Percentiles rank a stretch among this genome's conserved stretches.
phyloP scores from a whole-genome alignment of 92 coral and sea anemone species.

The Plumapathes pennacea region DNA sequence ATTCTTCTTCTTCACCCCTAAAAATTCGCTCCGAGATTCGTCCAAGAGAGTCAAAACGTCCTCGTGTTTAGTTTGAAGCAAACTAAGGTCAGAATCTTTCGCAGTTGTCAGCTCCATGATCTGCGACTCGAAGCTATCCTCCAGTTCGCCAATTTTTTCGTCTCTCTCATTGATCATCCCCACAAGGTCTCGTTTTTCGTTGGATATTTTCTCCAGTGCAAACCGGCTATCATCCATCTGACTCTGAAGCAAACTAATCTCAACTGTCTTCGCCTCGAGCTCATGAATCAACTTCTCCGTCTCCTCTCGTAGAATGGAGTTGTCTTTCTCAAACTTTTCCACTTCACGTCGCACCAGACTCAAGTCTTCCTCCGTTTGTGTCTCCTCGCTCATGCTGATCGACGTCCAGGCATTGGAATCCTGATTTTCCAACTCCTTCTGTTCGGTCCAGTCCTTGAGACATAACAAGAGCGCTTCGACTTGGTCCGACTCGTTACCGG shows the following conservation, averaged over 20 bases:
- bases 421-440: neutral
- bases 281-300: conserved; percentile 62
- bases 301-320: conserved; percentile 68
- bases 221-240: conserved; percentile 54
- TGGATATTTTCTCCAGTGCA: conserved; percentile 45
- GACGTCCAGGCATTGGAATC: neutral
- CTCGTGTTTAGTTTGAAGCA: conserved; percentile 69
- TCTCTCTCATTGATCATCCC: conserved; percentile 78
- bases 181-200: conserved; percentile 58
- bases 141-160: conserved; percentile 71
- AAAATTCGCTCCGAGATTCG: conserved; percentile 71
- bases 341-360: conserved; percentile 36
- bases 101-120: conserved; percentile 55
- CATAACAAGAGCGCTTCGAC: conserved; percentile 39
- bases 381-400: conserved; percentile 48
- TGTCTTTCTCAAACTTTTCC: conserved; percentile 63
- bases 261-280: conserved; percentile 55
- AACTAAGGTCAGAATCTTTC: conserved; percentile 53
- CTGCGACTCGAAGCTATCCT: conserved; percentile 76
- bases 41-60: conserved; percentile 61
- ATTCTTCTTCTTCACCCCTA: conserved; percentile 36
- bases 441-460: conserved; percentile 50
- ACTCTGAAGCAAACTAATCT: conserved; percentile 35
- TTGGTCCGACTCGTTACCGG: conserved; percentile 48
- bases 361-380: conserved; percentile 41